phyloP scores from a whole-genome alignment of 1,140 invertebrate genomes.

The Platyscapa corneri region DNA sequence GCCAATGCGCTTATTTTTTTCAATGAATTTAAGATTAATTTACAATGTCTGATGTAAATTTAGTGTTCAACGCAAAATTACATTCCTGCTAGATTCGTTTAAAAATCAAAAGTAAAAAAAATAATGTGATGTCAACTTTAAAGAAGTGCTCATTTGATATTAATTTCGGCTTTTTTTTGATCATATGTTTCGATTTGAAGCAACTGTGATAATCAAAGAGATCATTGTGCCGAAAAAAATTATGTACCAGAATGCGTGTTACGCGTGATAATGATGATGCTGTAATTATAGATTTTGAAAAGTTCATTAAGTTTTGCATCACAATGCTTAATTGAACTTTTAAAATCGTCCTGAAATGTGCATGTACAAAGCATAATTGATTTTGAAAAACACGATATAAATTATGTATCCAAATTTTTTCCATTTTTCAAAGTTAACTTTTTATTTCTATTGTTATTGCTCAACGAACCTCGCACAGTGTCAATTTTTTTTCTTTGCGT shows the following conservation, averaged over 20 bases:
- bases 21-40: conserved; percentile 12
- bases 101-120: conserved; percentile 12
- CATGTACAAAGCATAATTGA: background rate
- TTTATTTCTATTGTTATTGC: conserved; percentile 19
- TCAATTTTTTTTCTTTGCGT: conserved; percentile 17
- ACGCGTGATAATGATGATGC: conserved; percentile 14
- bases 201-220: conserved; percentile 51
- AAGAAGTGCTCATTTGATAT: conserved; percentile 3
- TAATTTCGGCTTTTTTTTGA: background rate
- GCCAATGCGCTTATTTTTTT: conserved; percentile 21
- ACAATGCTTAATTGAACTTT: conserved; percentile 7
- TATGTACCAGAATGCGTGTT: conserved; percentile 16
- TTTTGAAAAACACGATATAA: conserved; percentile 10
- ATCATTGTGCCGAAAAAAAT: conserved; percentile 48
- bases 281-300: conserved; percentile 27
- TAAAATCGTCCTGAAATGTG: conserved; percentile 31
- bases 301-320: conserved; percentile 6
- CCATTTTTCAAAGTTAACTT: conserved; percentile 4
- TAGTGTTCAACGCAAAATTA: conserved; percentile 1
- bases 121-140: background rate
- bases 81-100: conserved; percentile 24
- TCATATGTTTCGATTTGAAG: conserved; percentile 36
- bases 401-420: conserved; percentile 18
- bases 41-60: background rate
- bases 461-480: conserved; percentile 36